Evolutionary conservation across 2,888 invertebrate species (phyloP), one percentile per base, ranked within the genome.

Genomic region (Synanthedon formicaeformis): DNA sequence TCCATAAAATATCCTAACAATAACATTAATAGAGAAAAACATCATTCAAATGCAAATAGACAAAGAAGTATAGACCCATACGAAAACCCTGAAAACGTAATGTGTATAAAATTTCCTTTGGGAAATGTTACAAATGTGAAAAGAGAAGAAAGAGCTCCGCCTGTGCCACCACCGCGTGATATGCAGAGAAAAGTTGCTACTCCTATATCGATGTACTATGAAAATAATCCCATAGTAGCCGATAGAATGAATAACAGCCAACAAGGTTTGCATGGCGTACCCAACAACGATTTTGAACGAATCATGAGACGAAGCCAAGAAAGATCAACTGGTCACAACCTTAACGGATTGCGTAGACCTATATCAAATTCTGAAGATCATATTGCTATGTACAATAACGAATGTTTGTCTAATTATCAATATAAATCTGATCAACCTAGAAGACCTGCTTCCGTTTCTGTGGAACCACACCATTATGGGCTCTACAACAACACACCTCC

Each of bases 151-250:
- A 88, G 85, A 50, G 66, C 90, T 41, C 94, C 94, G 4, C 94
- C 95, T 0, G 91, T 92, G 3, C 94, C 94, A 34, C 94, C 95
- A 0, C 94, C 94, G n/a, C 85, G 93, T 62, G 94, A 93, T 75
- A 93, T 92, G 59, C 88, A 90, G 64, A 88, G 91, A 55, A 88
- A 90, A 73, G 82, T 90, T 13, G 76, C 88, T 16, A 87, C 88
- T 40, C 85, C 85, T 56, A 59, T 87, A 60, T 87, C 88, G 23
- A 88, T 87, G 82, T 83, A 82, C 66, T 86, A 88, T 64, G 88
- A 88, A 63, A 82, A 80, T 61, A 81, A 77, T 54, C 64, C 78
- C 2, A 62, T 73, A 54, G 64, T 77, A 55, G 63, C 73, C 51
- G 82, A 86, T 57, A 77, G 77, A 65, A 66, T 72, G 53, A 70